These are phyloP conservation scores for Enteromius trimaculatus DNA, from an alignment of 2,797 vertebrate species.

Conservation along the genomic window DNA sequence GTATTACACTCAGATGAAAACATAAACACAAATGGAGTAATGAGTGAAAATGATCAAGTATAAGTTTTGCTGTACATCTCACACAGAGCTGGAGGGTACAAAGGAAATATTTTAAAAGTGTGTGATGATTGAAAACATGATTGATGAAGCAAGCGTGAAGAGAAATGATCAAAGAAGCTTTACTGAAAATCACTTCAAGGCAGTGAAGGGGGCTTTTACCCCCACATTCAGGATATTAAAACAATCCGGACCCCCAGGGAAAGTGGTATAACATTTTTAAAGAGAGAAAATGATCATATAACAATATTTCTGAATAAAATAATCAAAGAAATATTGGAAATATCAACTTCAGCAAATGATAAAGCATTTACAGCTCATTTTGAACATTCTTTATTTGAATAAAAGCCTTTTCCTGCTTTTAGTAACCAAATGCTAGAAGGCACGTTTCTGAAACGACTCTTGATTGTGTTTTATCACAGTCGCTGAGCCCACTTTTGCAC, in stretches of 20 bases:
- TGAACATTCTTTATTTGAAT: not conserved
- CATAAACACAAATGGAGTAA: slow-evolving; percentile 4
- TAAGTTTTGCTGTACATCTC: not conserved
- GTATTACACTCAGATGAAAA: slow-evolving; percentile 7
- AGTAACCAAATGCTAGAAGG: not conserved
- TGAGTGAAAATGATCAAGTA: not conserved
- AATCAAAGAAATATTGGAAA: not conserved
- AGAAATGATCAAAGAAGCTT: not conserved
- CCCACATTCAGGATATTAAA: not conserved
- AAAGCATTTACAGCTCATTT: not conserved
- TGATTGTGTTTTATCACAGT: not conserved
- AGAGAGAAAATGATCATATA: not conserved
- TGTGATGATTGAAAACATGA: not conserved
- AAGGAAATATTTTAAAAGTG: not conserved
- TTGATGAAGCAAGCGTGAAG: not conserved
- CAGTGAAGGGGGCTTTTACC: not conserved
- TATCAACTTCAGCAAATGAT: not conserved
- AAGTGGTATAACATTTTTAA: not conserved
- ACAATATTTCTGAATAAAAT: not conserved
- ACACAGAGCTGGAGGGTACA: not conserved
- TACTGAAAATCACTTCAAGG: not conserved
- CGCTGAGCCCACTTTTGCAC: not conserved
- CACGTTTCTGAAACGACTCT: not conserved
- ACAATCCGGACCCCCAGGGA: not conserved
- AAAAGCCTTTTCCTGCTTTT: not conserved